These are phyloP conservation scores for Steinernema carpocapsae DNA, from an alignment of 2,888 invertebrate genomes.

Conservation along the genomic window DNA sequence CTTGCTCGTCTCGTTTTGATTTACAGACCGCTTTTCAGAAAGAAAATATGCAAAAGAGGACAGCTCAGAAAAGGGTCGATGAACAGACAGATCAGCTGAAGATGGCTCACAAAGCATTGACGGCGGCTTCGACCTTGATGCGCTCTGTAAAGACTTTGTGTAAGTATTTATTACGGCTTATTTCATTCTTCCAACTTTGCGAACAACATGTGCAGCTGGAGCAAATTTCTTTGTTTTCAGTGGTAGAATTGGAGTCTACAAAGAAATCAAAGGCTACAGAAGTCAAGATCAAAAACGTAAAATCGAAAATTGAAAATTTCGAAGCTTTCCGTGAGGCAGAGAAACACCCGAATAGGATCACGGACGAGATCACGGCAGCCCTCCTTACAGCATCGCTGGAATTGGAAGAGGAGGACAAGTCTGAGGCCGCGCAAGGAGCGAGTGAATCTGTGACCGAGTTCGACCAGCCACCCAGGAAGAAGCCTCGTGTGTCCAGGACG, in stretches of 20 bases:
- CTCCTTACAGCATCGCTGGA: background rate
- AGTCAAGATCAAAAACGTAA: background rate
- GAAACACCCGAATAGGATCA: conserved; percentile 2
- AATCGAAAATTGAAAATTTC: background rate
- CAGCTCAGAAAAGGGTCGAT: background rate
- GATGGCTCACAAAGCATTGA: background rate
- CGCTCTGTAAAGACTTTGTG: background rate
- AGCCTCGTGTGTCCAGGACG: background rate
- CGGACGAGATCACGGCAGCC: background rate
- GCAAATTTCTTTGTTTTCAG: background rate
- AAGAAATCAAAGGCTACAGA: background rate
- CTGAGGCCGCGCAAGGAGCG: background rate
- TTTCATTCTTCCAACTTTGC: no score
- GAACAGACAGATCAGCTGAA: background rate
- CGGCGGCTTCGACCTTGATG: background rate
- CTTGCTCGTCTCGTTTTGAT: no score
- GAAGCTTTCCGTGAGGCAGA: conserved; percentile 3
- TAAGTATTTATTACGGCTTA: no score
- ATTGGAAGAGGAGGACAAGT: background rate
- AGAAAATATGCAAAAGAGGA: background rate
- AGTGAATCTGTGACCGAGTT: background rate
- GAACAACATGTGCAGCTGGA: background rate
- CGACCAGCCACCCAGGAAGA: background rate
- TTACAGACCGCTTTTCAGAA: no score
- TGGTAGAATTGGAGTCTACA: background rate